Percentiles rank a stretch among this genome's conserved stretches.
These are phyloP conservation scores for Macaca nemestrina DNA, from an alignment of 2,113 vertebrate genomes.

Conservation along the genomic window DNA sequence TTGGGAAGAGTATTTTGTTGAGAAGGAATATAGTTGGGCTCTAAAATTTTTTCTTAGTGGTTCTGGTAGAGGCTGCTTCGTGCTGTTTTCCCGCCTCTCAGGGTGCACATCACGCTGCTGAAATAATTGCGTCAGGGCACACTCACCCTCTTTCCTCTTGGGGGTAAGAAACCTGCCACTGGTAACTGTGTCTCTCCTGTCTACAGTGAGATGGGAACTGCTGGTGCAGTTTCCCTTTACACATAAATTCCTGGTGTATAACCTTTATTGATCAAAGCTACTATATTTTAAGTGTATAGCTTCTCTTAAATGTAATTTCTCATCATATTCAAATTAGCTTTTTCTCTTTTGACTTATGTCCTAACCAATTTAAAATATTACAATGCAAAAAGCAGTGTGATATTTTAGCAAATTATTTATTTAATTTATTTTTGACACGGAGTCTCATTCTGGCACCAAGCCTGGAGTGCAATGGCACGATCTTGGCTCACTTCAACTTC, in stretches of 20 bases:
- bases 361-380: not conserved
- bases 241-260: accelerated
- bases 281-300: not conserved
- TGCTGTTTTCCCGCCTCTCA: not conserved
- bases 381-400: not conserved
- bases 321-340: not conserved
- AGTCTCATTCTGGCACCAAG: no score
- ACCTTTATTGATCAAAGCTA: not conserved
- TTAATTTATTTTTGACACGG: no score
- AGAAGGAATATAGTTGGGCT: not conserved
- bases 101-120: accelerated
- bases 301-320: not conserved
- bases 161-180: not conserved
- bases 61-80: not conserved
- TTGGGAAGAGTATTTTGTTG: not conserved
- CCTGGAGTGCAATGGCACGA: no score
- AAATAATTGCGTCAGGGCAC: not conserved
- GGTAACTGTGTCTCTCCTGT: not conserved
- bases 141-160: no score
- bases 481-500: no score
- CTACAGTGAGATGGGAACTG: not conserved
- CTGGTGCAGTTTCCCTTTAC: not conserved
- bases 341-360: not conserved
- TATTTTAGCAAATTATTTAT: not conserved
- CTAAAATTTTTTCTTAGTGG: not conserved